Percentiles rank a stretch among this genome's conserved stretches.
These are phyloP conservation scores for Tor tambroides DNA, from an alignment of 2,113 vertebrate genomes.

Conservation along the genomic window DNA sequence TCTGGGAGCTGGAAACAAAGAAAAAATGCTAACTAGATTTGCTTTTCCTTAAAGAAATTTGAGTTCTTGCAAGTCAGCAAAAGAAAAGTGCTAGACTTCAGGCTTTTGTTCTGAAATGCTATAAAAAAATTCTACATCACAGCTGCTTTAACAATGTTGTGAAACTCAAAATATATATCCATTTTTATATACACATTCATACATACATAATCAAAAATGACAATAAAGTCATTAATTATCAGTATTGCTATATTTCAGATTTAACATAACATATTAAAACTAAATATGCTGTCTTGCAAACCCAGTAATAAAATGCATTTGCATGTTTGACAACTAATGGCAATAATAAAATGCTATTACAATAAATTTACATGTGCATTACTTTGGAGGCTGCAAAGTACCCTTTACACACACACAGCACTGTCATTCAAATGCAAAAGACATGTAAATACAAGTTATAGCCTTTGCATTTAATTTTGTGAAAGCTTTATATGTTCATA, in stretches of 20 bases:
- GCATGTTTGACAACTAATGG: not conserved
- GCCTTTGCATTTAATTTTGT: not conserved
- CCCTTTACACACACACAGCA: too few species aligned
- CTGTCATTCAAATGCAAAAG: slow-evolving; percentile 5
- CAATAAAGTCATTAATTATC: too few species aligned
- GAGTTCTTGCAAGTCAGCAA: not conserved
- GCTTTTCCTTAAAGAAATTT: not conserved
- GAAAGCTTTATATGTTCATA: not conserved
- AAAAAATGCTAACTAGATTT: not conserved
- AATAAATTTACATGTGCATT: not conserved
- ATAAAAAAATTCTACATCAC: too few species aligned
- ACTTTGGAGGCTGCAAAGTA: not conserved
- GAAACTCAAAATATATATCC: too few species aligned
- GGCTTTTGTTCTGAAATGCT: too few species aligned
- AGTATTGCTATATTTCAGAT: too few species aligned
- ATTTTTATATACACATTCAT: too few species aligned
- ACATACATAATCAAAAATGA: too few species aligned
- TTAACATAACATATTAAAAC: too few species aligned
- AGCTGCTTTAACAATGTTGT: too few species aligned
- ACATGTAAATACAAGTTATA: not conserved
- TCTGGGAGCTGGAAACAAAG: slow-evolving; percentile 81
- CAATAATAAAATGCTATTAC: not conserved
- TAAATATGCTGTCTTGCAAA: not conserved
- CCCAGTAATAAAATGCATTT: not conserved
- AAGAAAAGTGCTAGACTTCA: not conserved